Base-by-base conservation (phyloP, 1,140 invertebrate species). In the Papilio xuthus region DNA sequence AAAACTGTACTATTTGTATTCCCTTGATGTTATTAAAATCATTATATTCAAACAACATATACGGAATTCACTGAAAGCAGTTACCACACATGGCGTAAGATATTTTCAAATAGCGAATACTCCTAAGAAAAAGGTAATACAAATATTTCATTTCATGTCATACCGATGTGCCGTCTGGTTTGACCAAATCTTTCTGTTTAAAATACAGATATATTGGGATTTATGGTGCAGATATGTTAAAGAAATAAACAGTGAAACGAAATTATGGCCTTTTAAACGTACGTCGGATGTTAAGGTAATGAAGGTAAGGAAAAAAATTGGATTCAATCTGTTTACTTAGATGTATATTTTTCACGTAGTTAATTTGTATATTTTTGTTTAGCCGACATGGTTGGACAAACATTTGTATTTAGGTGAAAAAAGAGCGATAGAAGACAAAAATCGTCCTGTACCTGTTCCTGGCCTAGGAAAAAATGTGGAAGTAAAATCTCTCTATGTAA, bases 1-100 rank as follows among this genome's bases (percentile, higher is more conserved):
- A 72, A 95, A 96, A 86, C 86, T 96, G 9, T 86, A 95, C n/a
- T 95, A 94, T 0, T 83, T 96, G 32, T 95, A 95, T 87, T 95
- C 95, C 10, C 82, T 96, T 18, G 94, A 95, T 56, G 94, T 90
- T 28, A 88, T 96, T 0, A 94, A 90, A 83, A 85, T 96, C 23
- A 95, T 94, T 79, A 85, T 96, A n/a, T 96, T 95, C 85, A 92
- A 94, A 73, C 89, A 92, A 75, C 94, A 91, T 79, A 89, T 83
- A 47, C 87, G 94, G 60, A 93, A 94, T 85, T 93, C 94, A 4
- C 75, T 96, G 13, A 96, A 96, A 88, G 94, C 94, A 93, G 83
- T 96, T 95, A 80, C 91, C 89, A 78, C 94, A 92, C 80, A 89
- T 89, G 70, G 83, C 85, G 84, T 93, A 0, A 82, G 89, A 37